A percentile compares a stretch with the other conserved stretches of the same genome.
These are phyloP conservation scores for Ceyx margarethae DNA, from an alignment of 2,113 vertebrate genomes.

Conservation along the genomic window DNA sequence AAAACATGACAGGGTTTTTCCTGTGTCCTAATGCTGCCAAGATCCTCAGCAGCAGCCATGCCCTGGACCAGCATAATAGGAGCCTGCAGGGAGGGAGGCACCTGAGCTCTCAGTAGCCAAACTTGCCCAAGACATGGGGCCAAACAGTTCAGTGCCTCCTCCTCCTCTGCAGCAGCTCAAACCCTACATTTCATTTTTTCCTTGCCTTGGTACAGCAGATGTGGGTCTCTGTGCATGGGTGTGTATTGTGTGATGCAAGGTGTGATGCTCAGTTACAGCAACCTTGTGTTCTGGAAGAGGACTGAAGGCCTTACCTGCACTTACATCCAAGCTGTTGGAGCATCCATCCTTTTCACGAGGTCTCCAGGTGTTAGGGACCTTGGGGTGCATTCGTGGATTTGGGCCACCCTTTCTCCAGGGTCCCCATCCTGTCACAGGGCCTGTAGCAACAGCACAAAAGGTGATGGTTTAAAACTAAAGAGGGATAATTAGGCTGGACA, in stretches of 20 bases:
- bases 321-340: not conserved
- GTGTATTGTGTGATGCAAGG: rapidly evolving
- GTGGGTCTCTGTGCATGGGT: not conserved
- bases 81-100: not conserved
- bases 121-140: rapidly evolving
- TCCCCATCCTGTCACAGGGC: rapidly evolving
- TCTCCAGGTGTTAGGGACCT: not conserved
- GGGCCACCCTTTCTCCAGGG: not conserved
- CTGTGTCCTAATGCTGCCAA: not conserved
- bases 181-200: too few species aligned
- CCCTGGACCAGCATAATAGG: rapidly evolving
- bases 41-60: not conserved
- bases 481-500: not conserved
- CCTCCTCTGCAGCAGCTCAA: not conserved
- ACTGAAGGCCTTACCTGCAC: not conserved
- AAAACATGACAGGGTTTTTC: not conserved
- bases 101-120: rapidly evolving
- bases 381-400: too few species aligned
- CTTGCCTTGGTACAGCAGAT: rapidly evolving
- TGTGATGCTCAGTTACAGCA: not conserved
- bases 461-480: not conserved
- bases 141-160: too few species aligned
- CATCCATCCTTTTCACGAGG: rapidly evolving
- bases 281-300: not conserved
- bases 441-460: not conserved